A percentile compares a stretch with the other conserved stretches of the same genome.
Conservation (phyloP, 1,140 invertebrate species). For the Macrotrachela quadricornifera region DNA sequence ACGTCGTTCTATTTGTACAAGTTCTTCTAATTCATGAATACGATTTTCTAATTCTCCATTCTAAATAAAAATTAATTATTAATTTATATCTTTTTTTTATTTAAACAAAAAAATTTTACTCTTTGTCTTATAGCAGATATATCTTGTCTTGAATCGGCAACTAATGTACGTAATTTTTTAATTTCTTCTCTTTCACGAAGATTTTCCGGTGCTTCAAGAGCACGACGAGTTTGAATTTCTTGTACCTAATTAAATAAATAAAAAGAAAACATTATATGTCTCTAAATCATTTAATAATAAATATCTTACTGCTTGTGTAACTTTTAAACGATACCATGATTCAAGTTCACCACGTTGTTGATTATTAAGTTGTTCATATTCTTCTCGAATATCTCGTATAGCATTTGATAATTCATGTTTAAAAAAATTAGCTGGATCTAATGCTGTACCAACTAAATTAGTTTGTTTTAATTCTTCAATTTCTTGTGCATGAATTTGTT, state of each 20-base stretch:
- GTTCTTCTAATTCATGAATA: constrained; percentile 7
- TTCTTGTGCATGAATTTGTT: constrained; percentile 1
- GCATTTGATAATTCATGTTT: not conserved
- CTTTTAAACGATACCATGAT: not conserved
- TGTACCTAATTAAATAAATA: not conserved
- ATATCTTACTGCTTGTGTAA: not conserved
- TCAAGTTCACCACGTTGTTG: not conserved
- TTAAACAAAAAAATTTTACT: not conserved
- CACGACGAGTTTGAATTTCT: constrained; percentile 3
- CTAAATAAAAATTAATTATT: not conserved
- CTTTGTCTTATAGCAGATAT: constrained; percentile 2
- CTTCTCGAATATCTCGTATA: constrained; percentile 1
- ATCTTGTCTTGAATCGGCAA: constrained; percentile 3
- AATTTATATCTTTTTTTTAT: not conserved
- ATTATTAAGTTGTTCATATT: not conserved
- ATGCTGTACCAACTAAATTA: not conserved
- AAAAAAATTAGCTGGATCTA: not conserved
- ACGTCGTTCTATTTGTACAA: constrained; percentile 1
- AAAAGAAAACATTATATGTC: too few species aligned
- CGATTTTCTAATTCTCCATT: constrained; percentile 7
- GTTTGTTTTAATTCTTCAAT: not conserved
- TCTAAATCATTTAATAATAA: not conserved
- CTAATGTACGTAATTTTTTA: not conserved
- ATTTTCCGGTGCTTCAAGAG: not conserved
- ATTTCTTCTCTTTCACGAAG: constrained; percentile 5